Evolutionary conservation across 2,888 invertebrate species (phyloP), one percentile per base, ranked within the genome.

Genomic region (Anarsia innoxiella): DNA sequence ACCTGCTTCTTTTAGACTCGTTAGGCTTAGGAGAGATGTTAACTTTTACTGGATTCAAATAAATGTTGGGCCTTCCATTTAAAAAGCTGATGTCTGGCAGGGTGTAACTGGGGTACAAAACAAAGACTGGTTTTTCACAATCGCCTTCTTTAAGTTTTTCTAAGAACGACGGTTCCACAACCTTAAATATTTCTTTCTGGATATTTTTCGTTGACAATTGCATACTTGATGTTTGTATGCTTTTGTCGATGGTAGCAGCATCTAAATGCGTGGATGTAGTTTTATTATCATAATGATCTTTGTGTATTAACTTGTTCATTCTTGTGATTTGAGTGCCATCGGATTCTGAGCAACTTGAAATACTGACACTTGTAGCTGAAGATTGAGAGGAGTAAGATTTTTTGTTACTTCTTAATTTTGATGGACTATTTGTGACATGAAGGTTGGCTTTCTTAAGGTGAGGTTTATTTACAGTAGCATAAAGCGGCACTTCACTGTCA

Each of bases 31-130:
- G 70, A 1, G 82, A 76, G 35, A 82, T 48, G 45, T 80, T 77
- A 36, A 88, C 83, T 57, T 87, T 88, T 39, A 94, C 86, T 0
- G 93, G 93, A 61, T 91, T 90, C 40, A 94, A 82, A 44, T 92
- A 89, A 41, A 95, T 89, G 50, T 93, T 91, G 41, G 80, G 75
- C 46, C 77, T 69, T 26, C 84, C 84, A 44, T 83, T 79, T 38
- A 96, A 86, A 72, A 96, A 96, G 53, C 93, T 93, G 53, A 96
- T 87, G 77, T 96, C 94, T 12, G 96, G 96, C 44, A 96, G 76
- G 4, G 95, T 92, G 61, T 96, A 96, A 72, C 93, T 95, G 15
- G 96, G 96, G 76, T 95, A 96, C 47, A 95, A 89, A 28, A 96
- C 92, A 70, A 94, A 96, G 1, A 96, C 93, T 2, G 95, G 94